Base-by-base conservation (phyloP, 2,797 vertebrate genomes). In the Mus spretus region DNA sequence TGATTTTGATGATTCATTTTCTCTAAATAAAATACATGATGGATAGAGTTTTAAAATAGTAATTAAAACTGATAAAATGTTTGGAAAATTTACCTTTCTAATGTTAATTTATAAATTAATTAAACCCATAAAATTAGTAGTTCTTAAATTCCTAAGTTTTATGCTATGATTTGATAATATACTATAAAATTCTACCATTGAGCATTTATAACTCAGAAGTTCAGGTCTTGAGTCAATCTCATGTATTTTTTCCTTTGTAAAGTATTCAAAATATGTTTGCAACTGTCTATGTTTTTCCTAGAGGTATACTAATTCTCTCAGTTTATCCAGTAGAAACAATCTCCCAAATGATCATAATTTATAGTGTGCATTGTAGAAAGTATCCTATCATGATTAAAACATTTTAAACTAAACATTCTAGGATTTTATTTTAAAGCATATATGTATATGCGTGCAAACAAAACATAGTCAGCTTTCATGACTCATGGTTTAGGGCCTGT, bases 41-140 rank as follows among this genome's bases (percentile, higher is more conserved):
- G 91, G 67, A 37, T 20, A 47, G 22, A 9, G 31, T 55, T 9
- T n/a, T 1, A 67, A 91, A 59, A 7, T 80, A 1, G 3, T 34
- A n/a, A 84, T 89, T 94, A 75, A 44, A 55, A 47, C 31, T 55
- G 2, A 53, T 82, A 53, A 85, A 78, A 1, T 63, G 20, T 61
- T 5, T 82, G 44, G 15, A 53, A 78, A 7, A 2, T 20, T 4
- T 31, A 5, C 34, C 4, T 86, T n/a, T 72, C 12, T 95, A 85
- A 70, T 53, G 55, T 20, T 0, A 50, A 89, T 37, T 57, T 89
- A 40, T 40, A 81, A n/a, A 63, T 90, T 20, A 96, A 96, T 90
- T 81, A 55, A 8, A 50, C 10, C 3, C 20, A 47, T n/a, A 9
- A 37, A 67, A 77, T 40, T 72, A 53, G 0, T 15, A 57, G n/a